These are phyloP conservation scores for Channa striata DNA, from an alignment of 2,797 vertebrate genomes.

Conservation along the genomic window DNA sequence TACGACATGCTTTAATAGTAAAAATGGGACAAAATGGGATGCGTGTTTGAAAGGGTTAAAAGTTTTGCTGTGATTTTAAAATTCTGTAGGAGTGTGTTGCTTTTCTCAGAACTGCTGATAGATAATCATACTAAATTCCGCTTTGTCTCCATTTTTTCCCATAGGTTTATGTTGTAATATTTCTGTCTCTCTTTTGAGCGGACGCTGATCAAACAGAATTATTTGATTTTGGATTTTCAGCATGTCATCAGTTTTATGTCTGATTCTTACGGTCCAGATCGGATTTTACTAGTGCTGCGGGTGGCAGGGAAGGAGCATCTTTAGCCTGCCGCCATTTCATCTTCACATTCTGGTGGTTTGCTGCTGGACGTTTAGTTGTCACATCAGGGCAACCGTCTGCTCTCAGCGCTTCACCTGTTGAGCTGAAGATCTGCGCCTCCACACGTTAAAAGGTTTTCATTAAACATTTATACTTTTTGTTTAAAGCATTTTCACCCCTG, in stretches of 20 bases:
- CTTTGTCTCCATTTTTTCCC: background rate
- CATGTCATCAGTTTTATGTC: constrained; percentile 5
- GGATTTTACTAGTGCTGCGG: constrained; percentile 12
- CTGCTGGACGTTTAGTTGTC: constrained; percentile 1
- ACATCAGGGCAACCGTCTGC: background rate
- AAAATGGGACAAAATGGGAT: too few relatives aligned
- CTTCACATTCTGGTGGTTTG: background rate
- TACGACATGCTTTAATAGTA: too few relatives aligned
- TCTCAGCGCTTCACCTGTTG: background rate
- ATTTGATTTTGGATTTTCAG: constrained; percentile 1
- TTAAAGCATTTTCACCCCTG: too few relatives aligned
- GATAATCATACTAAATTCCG: background rate
- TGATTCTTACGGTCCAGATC: background rate
- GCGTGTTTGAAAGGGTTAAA: background rate
- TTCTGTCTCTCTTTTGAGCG: background rate
- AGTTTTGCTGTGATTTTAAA: background rate
- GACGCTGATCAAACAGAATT: background rate
- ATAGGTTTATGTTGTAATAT: background rate
- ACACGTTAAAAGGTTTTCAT: too few relatives aligned
- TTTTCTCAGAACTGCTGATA: background rate
- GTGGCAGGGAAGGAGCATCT: background rate
- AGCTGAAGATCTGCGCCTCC: background rate
- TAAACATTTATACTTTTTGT: too few relatives aligned
- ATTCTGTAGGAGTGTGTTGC: too few relatives aligned
- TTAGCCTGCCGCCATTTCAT: background rate